phyloP scores from a whole-genome alignment of 2,113 vertebrate species.

The Notothenia rossii region DNA sequence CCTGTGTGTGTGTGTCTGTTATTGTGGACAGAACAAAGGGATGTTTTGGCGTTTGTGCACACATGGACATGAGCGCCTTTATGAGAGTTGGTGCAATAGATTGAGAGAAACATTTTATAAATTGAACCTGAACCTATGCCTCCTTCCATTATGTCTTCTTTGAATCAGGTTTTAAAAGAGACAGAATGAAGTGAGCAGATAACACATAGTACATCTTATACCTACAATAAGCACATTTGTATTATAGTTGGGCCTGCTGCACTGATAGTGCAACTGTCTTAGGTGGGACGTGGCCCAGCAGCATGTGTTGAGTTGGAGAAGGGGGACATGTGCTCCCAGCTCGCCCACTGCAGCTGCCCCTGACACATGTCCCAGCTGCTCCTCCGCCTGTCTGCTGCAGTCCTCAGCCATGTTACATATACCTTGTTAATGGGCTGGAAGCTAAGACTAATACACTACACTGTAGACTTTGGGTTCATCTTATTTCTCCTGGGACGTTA shows the following conservation, averaged over 20 bases:
- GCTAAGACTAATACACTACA: not conserved
- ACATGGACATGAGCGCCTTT: constrained; percentile 47
- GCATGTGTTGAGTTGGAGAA: constrained; percentile 55
- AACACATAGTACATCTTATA: not conserved
- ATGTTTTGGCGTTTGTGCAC: constrained; percentile 61
- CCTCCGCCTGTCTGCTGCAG: constrained; percentile 47
- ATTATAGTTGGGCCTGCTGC: constrained; percentile 13
- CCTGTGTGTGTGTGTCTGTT: constrained; percentile 57
- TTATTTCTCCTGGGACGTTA: not conserved
- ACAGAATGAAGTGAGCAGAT: not conserved
- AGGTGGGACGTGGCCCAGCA: constrained; percentile 38
- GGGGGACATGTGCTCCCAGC: constrained; percentile 62
- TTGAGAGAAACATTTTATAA: not conserved
- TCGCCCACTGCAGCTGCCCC: constrained; percentile 64
- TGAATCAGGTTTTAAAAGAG: not conserved
- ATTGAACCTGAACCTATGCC: not conserved
- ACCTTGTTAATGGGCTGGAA: not conserved
- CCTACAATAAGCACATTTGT: not conserved
- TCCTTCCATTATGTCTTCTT: not conserved
- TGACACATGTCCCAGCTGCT: constrained; percentile 65
- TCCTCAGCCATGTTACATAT: constrained; percentile 21
- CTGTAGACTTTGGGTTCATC: not conserved
- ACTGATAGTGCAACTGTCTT: not conserved
- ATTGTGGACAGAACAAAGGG: constrained; percentile 73
- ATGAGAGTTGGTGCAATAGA: constrained; percentile 23